Evolutionary conservation across 2,888 invertebrate species (phyloP), one percentile per base, ranked within the genome.

Genomic region (Physocephala rufipes): DNA sequence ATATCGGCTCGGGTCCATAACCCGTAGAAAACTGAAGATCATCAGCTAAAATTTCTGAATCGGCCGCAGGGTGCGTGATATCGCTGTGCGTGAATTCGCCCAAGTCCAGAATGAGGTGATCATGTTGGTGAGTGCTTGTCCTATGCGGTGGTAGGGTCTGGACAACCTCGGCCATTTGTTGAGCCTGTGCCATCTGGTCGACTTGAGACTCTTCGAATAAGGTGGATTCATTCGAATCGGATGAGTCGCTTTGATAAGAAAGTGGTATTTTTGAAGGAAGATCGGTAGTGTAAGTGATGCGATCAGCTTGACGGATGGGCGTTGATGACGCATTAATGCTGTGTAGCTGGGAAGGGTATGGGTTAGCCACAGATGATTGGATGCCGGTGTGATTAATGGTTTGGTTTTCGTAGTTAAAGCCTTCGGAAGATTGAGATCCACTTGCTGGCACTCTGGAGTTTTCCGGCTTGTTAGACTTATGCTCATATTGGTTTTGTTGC

Each of bases 31-130:
- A 84, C 43, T 86, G 84, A 55, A 84, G 65, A 64, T 90, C 90
- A 77, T 89, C 89, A 71, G 90, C 89, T 2, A 91, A 83, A 0
- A 92, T 80, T 68, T 91, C 87, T 0, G 92, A 90, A 71, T 92
- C 92, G 15, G 91, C 90, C 0, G 88, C 86, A 2, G 88, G 88
- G 78, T 90, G 89, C 9, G 89, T 88, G 49, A 90, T 90, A 43
- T 88, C 88, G 76, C 90, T 90, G 65, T 90, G 89, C 9, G 85
- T 87, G 69, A 84, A 87, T 74, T 89, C 88, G 13, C 15, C 64
- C 2, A 78, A 80, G 49, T 80, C 81, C n/a, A 83, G 72, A 12
- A 81, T 70, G 9, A 83, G 55, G 47, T 81, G 79, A 74, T 82
- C 80, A 70, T 82, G 80, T 63, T 82, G 75, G 62, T 81, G 82